A percentile compares a stretch with the other conserved stretches of the same genome.
Evolutionary conservation across 2,113 vertebrate genomes (phyloP).

Genomic region (Origma solitaria): DNA sequence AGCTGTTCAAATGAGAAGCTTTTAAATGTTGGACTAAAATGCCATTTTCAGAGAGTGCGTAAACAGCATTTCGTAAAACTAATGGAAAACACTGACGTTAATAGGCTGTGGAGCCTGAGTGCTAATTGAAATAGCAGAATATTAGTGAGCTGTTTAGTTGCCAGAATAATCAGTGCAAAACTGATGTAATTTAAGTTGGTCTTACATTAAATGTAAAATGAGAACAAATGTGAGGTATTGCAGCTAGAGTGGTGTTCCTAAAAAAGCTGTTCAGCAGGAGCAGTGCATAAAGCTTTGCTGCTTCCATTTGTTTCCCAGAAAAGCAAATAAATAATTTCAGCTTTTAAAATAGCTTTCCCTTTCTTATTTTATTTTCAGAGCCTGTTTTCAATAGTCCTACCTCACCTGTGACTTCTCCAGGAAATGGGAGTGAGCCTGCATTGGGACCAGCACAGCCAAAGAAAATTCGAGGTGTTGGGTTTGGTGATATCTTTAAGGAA

Average conservation of each 20-base stretch:
- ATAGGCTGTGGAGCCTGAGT: background rate
- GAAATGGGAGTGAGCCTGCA: constrained; percentile 68
- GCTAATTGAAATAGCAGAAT: background rate
- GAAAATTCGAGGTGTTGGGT: constrained; percentile 91
- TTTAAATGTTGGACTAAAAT: background rate
- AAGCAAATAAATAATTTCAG: background rate
- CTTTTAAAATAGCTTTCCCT: background rate
- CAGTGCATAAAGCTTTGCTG: background rate
- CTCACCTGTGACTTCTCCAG: constrained; percentile 74
- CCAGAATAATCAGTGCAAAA: background rate
- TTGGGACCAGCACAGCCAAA: constrained; percentile 83
- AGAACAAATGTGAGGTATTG: background rate
- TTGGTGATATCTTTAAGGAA: constrained; percentile 95
- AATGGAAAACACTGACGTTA: background rate
- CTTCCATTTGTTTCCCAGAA: background rate
- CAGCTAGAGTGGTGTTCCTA: background rate
- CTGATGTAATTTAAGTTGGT: background rate
- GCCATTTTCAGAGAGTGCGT: accelerated
- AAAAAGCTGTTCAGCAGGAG: background rate
- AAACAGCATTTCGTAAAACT: background rate
- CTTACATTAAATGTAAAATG: background rate
- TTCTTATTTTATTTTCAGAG: constrained; percentile 53
- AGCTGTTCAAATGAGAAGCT: background rate
- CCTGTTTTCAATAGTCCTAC: constrained; percentile 62
- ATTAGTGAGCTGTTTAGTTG: background rate